A percentile compares a stretch with the other conserved stretches of the same genome.
Evolutionary conservation across 2,113 vertebrate species (phyloP).

Genomic region (Dromaius novaehollandiae): DNA sequence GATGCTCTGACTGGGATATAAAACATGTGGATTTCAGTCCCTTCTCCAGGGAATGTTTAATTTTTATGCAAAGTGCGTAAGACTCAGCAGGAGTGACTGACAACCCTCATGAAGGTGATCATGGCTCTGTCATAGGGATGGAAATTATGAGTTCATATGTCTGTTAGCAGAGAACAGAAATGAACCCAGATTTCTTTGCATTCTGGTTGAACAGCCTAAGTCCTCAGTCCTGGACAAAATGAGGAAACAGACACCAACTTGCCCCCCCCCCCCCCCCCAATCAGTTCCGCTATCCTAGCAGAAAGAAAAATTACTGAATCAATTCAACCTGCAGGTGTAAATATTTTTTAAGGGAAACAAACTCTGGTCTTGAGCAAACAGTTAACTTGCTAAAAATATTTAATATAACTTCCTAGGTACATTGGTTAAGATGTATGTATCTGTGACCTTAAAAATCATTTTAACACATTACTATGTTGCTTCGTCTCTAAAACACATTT

Average conservation of each 20-base stretch:
- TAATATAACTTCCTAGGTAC: neutral
- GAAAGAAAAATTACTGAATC: neutral
- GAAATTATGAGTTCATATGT: neutral
- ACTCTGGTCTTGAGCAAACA: neutral
- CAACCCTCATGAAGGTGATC: neutral
- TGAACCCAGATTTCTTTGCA: neutral
- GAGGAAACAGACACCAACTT: neutral
- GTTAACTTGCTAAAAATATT: neutral
- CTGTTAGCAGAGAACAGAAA: neutral
- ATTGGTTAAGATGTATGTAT: neutral
- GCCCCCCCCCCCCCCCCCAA: too few species aligned
- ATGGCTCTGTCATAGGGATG: accelerated
- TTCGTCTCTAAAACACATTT: neutral
- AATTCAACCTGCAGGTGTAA: neutral
- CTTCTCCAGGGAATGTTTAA: neutral
- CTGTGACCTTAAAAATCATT: neutral
- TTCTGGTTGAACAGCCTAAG: neutral
- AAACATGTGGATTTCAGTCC: slow-evolving; percentile 14
- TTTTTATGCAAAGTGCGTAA: neutral
- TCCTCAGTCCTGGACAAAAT: neutral
- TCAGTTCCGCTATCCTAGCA: neutral
- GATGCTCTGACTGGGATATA: slow-evolving; percentile 42
- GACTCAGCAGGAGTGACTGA: neutral
- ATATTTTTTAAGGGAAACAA: neutral
- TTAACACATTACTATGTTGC: neutral